Conservation (phyloP, 2,797 vertebrate species). For the Caiman crocodilus region DNA sequence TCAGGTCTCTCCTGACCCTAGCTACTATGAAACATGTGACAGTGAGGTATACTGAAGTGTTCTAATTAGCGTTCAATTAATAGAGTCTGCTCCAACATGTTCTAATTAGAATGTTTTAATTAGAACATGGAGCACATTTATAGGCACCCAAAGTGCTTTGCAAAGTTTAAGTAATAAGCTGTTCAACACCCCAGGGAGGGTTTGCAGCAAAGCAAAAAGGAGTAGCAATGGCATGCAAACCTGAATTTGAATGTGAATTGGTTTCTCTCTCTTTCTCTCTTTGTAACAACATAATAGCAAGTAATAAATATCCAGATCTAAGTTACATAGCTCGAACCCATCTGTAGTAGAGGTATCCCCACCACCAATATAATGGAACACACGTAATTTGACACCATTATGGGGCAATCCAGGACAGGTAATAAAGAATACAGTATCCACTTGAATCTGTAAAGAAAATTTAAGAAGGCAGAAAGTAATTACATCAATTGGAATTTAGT, state of each 20-base stretch:
- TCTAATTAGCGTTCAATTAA: too few relatives aligned
- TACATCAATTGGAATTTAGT: conserved; percentile 60
- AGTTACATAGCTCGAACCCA: background rate
- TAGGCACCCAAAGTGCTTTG: background rate
- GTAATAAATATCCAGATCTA: accelerated
- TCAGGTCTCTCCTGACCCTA: too few relatives aligned
- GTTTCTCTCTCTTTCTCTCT: background rate
- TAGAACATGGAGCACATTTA: too few relatives aligned
- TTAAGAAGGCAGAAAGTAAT: conserved; percentile 43
- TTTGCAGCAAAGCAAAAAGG: background rate
- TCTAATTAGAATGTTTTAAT: too few relatives aligned
- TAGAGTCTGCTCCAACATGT: too few relatives aligned
- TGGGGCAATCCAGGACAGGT: background rate
- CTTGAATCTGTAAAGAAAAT: conserved; percentile 13
- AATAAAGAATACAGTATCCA: background rate
- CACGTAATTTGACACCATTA: background rate
- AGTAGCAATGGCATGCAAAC: background rate
- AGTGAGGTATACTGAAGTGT: too few relatives aligned
- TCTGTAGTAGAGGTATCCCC: background rate
- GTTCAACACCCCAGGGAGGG: background rate
- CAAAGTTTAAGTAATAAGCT: background rate
- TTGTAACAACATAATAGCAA: background rate
- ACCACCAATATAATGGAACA: too few relatives aligned
- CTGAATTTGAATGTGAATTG: background rate
- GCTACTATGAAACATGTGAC: too few relatives aligned